Conservation (phyloP, 2,113 vertebrate genomes). For the Myrmecobius fasciatus region DNA sequence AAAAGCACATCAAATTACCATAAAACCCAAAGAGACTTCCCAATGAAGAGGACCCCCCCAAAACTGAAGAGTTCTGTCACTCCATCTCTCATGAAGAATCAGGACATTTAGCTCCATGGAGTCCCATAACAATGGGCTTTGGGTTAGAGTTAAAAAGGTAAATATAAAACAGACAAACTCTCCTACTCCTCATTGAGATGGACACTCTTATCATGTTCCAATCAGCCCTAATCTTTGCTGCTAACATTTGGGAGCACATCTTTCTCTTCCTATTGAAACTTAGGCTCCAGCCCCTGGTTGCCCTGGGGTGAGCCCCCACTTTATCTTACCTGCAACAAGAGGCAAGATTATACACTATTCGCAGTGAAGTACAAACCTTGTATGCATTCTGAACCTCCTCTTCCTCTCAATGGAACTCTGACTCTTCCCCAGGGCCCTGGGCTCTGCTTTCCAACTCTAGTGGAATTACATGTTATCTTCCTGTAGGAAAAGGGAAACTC, state of each 20-base stretch:
- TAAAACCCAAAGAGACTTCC: background rate
- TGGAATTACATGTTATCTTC: background rate
- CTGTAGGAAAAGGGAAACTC: background rate
- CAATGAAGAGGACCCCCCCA: background rate
- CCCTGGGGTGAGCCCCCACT: background rate
- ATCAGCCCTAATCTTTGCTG: background rate
- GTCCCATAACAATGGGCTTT: background rate
- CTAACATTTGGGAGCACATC: background rate
- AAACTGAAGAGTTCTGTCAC: background rate
- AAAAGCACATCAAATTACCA: background rate
- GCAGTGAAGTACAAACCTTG: background rate
- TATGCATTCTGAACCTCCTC: background rate
- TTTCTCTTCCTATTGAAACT: background rate
- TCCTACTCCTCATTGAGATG: background rate
- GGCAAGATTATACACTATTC: background rate
- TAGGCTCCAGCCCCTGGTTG: background rate
- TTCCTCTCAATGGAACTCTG: background rate
- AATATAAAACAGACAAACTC: background rate
- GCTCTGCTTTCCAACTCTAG: background rate
- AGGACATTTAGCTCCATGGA: background rate
- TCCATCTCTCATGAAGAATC: background rate
- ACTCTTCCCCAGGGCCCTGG: background rate
- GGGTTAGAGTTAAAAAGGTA: background rate
- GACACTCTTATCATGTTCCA: background rate
- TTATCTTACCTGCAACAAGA: background rate